A percentile compares a stretch with the other conserved stretches of the same genome.
These are phyloP conservation scores for Dendrolimus punctatus DNA, from an alignment of 1,140 invertebrate species.

Conservation along the genomic window DNA sequence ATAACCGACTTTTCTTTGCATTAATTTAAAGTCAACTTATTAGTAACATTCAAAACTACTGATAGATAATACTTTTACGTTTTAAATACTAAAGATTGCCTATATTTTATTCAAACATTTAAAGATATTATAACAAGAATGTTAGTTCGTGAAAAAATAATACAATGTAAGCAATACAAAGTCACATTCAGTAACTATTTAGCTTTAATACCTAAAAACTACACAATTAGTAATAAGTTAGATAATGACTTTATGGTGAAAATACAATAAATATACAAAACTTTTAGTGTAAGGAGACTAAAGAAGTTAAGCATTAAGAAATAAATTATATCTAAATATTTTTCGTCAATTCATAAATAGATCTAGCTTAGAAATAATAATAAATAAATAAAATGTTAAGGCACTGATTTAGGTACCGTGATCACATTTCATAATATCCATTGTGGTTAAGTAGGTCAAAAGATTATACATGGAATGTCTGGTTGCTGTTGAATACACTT, in stretches of 20 bases:
- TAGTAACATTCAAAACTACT: neutral
- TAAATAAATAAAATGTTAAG: slow-evolving; percentile 66
- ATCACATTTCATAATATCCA: slow-evolving; percentile 60
- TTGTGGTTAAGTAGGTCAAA: slow-evolving; percentile 32
- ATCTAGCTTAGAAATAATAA: slow-evolving; percentile 64
- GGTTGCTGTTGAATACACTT: slow-evolving; percentile 27
- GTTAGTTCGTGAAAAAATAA: no score
- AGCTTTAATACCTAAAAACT: neutral
- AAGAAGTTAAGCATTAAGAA: slow-evolving; percentile 25
- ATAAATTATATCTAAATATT: slow-evolving; percentile 51
- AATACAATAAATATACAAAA: slow-evolving; percentile 30
- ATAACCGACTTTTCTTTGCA: slow-evolving; percentile 1
- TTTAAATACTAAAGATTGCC: neutral
- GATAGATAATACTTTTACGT: neutral
- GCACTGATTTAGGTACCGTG: slow-evolving; percentile 63
- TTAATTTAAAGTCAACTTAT: neutral
- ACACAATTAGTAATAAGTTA: slow-evolving; percentile 6
- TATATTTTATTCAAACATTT: no score
- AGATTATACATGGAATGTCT: slow-evolving; percentile 59
- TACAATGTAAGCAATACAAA: no score
- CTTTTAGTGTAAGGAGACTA: slow-evolving; percentile 13
- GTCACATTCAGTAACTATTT: no score
- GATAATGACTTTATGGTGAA: neutral
- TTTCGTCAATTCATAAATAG: slow-evolving; percentile 58
- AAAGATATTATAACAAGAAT: no score